Evolutionary conservation across 2,113 vertebrate species (phyloP).

Genomic region (Strix uralensis): DNA sequence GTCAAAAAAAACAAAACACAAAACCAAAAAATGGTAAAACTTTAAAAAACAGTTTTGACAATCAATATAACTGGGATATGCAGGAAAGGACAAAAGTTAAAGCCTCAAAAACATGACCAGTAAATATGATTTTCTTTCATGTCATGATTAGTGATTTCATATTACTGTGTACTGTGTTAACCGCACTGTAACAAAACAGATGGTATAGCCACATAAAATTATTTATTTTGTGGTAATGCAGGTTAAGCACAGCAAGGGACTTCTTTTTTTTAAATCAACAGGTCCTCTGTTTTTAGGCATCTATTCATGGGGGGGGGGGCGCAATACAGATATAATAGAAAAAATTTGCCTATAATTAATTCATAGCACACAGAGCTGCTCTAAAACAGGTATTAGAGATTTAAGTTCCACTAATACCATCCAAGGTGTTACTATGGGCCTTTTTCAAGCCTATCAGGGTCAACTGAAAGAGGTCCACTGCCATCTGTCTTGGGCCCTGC

Average conservation of each 20-base stretch:
- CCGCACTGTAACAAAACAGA: neutral
- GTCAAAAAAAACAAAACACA: conserved; percentile 33
- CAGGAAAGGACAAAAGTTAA: conserved; percentile 33
- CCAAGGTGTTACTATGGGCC: neutral
- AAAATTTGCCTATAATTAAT: neutral
- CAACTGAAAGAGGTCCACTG: neutral
- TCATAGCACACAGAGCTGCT: neutral
- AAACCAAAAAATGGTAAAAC: neutral
- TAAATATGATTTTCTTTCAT: neutral
- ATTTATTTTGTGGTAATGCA: neutral
- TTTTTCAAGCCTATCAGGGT: neutral
- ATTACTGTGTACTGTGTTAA: neutral
- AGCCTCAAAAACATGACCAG: conserved; percentile 13
- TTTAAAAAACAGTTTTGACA: conserved; percentile 45
- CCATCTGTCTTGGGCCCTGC: neutral
- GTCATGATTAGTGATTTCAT: neutral
- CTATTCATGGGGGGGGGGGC: neutral
- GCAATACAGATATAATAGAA: neutral
- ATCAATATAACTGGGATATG: neutral
- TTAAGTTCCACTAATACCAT: conserved; percentile 6
- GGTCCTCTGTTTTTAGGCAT: neutral
- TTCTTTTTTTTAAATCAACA: neutral
- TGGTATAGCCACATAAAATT: neutral
- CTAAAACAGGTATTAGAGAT: neutral
- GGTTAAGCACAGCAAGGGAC: neutral